These are phyloP conservation scores for Caerostris extrusa DNA, from an alignment of 1,140 invertebrate species.

Conservation along the genomic window DNA sequence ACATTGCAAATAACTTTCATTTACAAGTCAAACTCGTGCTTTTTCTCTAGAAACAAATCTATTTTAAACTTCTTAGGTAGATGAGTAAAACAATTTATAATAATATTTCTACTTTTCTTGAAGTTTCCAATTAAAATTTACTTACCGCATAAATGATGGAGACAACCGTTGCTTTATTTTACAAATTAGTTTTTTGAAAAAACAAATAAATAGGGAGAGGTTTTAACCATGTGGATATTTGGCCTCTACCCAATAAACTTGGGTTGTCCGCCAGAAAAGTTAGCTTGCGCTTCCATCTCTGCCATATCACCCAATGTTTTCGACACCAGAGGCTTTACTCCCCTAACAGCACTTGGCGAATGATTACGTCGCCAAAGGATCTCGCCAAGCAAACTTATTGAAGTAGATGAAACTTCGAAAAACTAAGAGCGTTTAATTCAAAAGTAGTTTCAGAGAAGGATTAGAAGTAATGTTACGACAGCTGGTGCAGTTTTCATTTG, in stretches of 20 bases:
- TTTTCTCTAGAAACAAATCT: not conserved
- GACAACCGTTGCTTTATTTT: constrained; percentile 2
- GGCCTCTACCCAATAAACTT: constrained; percentile 33
- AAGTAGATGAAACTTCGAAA: constrained; percentile 17
- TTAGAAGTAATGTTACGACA: not conserved
- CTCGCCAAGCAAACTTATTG: constrained; percentile 34
- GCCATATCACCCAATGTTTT: constrained; percentile 55
- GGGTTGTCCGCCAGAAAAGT: constrained; percentile 30
- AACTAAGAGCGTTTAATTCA: constrained; percentile 8
- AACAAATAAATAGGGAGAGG: not conserved
- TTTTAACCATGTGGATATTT: constrained; percentile 55
- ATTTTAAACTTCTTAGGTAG: constrained; percentile 35
- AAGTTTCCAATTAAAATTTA: not conserved
- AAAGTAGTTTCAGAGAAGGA: not conserved
- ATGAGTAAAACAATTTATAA: not conserved
- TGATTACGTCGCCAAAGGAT: not conserved
- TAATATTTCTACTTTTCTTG: not conserved
- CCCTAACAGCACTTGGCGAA: not conserved
- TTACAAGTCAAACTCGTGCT: not conserved
- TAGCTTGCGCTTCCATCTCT: constrained; percentile 51
- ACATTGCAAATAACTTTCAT: constrained; percentile 13
- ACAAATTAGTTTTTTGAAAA: constrained; percentile 14
- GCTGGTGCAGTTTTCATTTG: not conserved
- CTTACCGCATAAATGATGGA: constrained; percentile 37
- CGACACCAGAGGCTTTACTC: not conserved